Evolutionary conservation across 2,888 invertebrate species (phyloP).

Genomic region (Phrixothrix hirtus): DNA sequence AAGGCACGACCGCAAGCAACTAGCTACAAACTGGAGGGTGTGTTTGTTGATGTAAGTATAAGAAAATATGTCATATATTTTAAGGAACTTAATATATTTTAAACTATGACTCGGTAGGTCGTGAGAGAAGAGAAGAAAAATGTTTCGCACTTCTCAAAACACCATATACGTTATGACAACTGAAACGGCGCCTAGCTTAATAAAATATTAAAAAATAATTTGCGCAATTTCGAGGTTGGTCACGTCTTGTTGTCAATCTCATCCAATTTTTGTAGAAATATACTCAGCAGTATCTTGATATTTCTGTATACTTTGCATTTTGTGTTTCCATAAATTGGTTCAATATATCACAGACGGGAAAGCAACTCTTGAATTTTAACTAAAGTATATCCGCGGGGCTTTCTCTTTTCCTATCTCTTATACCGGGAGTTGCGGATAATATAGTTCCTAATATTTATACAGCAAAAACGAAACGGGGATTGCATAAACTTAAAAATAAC

Average conservation of each 20-base stretch:
- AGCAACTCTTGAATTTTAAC: slow-evolving; percentile 31
- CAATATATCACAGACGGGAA: slow-evolving; percentile 30
- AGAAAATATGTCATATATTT: too few relatives aligned
- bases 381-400: slow-evolving; percentile 29
- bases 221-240: slow-evolving; percentile 7
- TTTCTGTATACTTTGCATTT: slow-evolving; percentile 31
- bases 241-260: slow-evolving; percentile 26
- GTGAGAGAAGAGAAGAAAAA: too few relatives aligned
- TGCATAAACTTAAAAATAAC: slow-evolving; percentile 18
- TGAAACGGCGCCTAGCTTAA: slow-evolving; percentile 17
- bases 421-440: slow-evolving; percentile 22
- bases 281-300: slow-evolving; percentile 28
- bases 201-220: slow-evolving; percentile 23
- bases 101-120: too few relatives aligned
- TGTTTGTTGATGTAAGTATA: slow-evolving; percentile 69
- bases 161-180: too few relatives aligned
- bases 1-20: slow-evolving; percentile 71
- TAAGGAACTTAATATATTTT: too few relatives aligned
- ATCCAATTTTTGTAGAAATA: slow-evolving; percentile 23
- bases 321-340: slow-evolving; percentile 32
- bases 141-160: too few relatives aligned
- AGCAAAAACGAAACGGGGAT: slow-evolving; percentile 15
- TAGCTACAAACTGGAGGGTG: slow-evolving; percentile 71
- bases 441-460: slow-evolving; percentile 28
- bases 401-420: slow-evolving; percentile 28